These are phyloP conservation scores for Geodia barretti DNA, from an alignment of 37 sponge, comb jelly and placozoan species.

Conservation along the genomic window DNA sequence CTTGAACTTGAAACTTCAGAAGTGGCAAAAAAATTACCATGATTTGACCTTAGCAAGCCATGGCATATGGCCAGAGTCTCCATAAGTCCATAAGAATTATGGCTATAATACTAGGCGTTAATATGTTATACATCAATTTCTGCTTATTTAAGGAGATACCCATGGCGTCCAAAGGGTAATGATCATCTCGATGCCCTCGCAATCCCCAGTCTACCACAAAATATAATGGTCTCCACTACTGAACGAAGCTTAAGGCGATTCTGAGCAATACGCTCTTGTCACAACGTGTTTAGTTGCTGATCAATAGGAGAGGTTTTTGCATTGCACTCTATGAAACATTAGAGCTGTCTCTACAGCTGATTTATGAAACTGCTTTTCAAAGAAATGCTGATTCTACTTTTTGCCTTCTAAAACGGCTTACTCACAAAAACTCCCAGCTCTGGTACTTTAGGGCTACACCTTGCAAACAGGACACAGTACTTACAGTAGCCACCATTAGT, in stretches of 20 bases:
- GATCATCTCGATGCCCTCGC: slow-evolving; percentile 59
- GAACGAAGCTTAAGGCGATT: slow-evolving; percentile 42
- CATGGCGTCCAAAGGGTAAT: slow-evolving; percentile 7
- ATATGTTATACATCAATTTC: too few species aligned
- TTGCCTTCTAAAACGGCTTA: not conserved
- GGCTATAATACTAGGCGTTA: too few species aligned
- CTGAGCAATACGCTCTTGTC: slow-evolving; percentile 12
- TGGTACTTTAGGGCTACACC: too few species aligned
- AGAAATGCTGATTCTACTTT: not conserved
- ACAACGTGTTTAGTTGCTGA: slow-evolving; percentile 18
- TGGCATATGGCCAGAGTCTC: too few species aligned
- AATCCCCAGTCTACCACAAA: slow-evolving; percentile 61
- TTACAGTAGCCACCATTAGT: slow-evolving; percentile 55
- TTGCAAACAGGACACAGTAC: too few species aligned
- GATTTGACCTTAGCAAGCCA: too few species aligned
- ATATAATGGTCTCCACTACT: slow-evolving; percentile 40
- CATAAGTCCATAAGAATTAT: too few species aligned
- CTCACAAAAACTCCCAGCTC: too few species aligned
- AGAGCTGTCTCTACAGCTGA: slow-evolving; percentile 25
- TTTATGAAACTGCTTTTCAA: slow-evolving; percentile 30
- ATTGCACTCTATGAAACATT: slow-evolving; percentile 20
- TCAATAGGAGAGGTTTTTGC: slow-evolving; percentile 32
- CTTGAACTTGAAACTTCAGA: slow-evolving; percentile 47
- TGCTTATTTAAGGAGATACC: too few species aligned
- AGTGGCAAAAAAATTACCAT: too few species aligned